Base-by-base conservation (phyloP, 35 echinoderm and acorn worm species). In the Holothuria glaberrima region DNA sequence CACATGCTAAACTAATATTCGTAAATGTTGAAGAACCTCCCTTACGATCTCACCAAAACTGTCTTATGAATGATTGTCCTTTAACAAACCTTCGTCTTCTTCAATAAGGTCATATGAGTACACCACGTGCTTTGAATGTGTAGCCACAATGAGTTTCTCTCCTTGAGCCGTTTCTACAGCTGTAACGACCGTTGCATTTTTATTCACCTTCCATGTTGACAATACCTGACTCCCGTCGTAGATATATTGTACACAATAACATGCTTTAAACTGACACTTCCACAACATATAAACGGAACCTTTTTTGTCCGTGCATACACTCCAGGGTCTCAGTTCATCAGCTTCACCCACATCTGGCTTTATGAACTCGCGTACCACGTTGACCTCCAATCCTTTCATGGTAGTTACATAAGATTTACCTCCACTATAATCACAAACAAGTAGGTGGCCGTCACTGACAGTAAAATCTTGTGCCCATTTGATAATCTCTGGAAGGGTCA, bases 131-230 rank as follows among this genome's bases (percentile, higher is more conserved):
- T 26, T 26, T 5, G 18, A 19, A 41, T 48, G 56, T 20, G 80
- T 84, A 52, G 56, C 80, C 16, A 84, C 29, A 2, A 84, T 14
- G 21, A 84, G 80, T 63, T 61, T 84, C 25, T 84, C 80, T 48
- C 27, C 28, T 26, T 63, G 46, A 30, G 14, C 10, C 16, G 52
- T 35, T 21, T 33, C 54, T 16, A 29, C 33, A 32, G 57, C 22
- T 18, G 52, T 18, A 59, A 84, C 5, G 30, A 18, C 48, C 3
- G 22, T 3, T 61, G 59, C 24, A 35, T 61, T 28, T 14, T 22
- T 30, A 17, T 84, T 31, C 9, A 84, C 57, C 58, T 48, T 21
- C 30, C 31, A 30, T 9, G n/a, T 61, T 19, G 48, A 19, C 30
- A 84, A 30, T 33, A 84, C 10, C 6, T 28, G 9, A 29, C 34